Base-by-base conservation (phyloP, 2,113 vertebrate genomes). In the Picathartes gymnocephalus region DNA sequence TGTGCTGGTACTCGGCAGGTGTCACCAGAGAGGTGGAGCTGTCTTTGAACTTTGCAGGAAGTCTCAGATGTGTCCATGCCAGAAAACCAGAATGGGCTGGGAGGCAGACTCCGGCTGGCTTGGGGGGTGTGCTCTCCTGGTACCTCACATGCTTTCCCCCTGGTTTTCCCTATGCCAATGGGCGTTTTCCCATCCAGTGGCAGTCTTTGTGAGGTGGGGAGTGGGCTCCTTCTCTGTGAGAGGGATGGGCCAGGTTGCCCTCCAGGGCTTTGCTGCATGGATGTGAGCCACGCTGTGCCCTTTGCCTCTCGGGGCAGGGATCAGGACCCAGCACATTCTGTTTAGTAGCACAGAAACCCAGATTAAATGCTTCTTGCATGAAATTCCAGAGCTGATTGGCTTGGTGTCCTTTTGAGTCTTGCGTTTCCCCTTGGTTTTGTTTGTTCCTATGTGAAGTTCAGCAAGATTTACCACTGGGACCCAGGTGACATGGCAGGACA, bases 31-130 rank as follows among this genome's bases (percentile, higher is more conserved):
- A 27, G 13, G 19, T 33, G 48, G 64, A 42, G 33, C 39, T 7
- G 2, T n/a, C 65, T 86, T 30, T 79, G 35, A 54, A 33, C 70
- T 73, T 65, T 30, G 22, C 28, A 58, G 47, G 10, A 7, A 8
- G 35, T 45, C n/a, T 62, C 0, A 0, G 20, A 8, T 9, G 24
- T 4, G 7, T 37, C 45, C 14, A 0, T 3, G 7, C 17, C 30
- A 4, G 35, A 37, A 15, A 58, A 39, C 4, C 12, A 9, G 65
- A 15, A 18, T 2, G 5, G 45, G 17, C 56, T 14, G 25, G 44
- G 48, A 10, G 28, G 11, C 3, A 2, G 53, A 33, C 14, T 4
- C 15, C 33, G 70, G 28, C 60, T 60, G 54, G 24, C 42, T 54
- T 23, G 1, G n/a, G 9, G 21, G 22, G 1, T 44, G 15, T 37